phyloP scores from a whole-genome alignment of 2,888 invertebrate genomes.

The Synergus umbraculus region DNA sequence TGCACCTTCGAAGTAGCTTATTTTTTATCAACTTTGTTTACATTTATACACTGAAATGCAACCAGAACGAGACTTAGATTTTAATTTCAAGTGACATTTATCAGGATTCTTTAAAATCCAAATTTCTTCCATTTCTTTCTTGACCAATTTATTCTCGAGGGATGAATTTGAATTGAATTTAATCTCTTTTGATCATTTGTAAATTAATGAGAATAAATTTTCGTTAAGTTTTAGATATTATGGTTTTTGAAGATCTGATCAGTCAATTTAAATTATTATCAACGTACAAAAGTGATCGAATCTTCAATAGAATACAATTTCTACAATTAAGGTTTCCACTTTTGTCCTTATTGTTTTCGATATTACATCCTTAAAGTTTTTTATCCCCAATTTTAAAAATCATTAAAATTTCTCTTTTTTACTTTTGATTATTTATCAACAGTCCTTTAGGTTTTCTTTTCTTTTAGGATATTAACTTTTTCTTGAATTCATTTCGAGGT shows the following conservation, averaged over 20 bases:
- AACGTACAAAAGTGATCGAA: conserved; percentile 25
- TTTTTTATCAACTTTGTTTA: conserved; percentile 2
- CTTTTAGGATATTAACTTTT: not conserved
- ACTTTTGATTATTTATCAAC: not conserved
- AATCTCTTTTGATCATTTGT: not conserved
- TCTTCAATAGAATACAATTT: conserved; percentile 16
- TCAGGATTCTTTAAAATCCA: conserved; percentile 4
- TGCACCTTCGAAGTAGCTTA: not conserved
- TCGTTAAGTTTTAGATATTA: not conserved
- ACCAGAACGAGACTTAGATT: not conserved
- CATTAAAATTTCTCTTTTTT: not conserved
- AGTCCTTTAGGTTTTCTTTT: not conserved
- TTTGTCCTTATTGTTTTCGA: not conserved
- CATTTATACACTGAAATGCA: not conserved
- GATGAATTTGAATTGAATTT: not conserved
- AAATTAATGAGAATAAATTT: not conserved
- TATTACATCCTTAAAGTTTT: conserved; percentile 1
- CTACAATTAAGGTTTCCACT: not conserved
- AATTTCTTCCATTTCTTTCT: not conserved
- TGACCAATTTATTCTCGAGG: not conserved
- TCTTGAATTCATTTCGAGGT: conserved; percentile 43
- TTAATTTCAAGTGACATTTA: not conserved
- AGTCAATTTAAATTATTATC: not conserved
- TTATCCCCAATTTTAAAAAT: not conserved
- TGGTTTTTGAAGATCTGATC: conserved; percentile 29